phyloP scores from a whole-genome alignment of 2,797 vertebrate genomes.

The Chiloscyllium punctatum region DNA sequence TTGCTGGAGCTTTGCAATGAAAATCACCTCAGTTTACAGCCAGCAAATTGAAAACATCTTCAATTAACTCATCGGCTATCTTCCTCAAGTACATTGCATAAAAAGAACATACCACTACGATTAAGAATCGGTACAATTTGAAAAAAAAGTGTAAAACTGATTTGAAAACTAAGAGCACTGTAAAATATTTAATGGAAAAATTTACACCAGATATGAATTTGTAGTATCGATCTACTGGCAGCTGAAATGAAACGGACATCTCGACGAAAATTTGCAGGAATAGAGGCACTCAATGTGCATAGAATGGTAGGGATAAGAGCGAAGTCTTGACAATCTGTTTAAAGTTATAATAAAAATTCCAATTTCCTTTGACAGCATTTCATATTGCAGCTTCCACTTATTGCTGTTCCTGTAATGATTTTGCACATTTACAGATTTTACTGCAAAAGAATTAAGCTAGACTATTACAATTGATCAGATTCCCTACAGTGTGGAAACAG shows the following conservation, averaged over 20 bases:
- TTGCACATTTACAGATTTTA: neutral
- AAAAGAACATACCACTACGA: neutral
- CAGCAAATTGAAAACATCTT: neutral
- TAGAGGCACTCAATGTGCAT: neutral
- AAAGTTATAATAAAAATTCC: neutral
- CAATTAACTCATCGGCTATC: neutral
- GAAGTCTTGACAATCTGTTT: neutral
- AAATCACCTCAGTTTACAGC: neutral
- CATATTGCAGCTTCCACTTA: neutral
- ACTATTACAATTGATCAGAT: neutral
- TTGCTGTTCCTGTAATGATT: conserved; percentile 10
- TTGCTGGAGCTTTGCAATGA: neutral
- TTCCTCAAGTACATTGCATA: neutral
- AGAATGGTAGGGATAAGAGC: neutral
- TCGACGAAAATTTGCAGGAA: neutral
- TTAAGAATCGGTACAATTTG: neutral
- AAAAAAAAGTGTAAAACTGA: neutral
- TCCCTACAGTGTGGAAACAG: too few relatives aligned
- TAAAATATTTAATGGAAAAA: neutral
- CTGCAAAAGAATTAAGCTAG: neutral
- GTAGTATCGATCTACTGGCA: neutral
- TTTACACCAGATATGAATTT: neutral
- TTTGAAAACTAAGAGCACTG: neutral
- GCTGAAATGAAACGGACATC: neutral
- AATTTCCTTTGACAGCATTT: neutral